Base-by-base conservation (phyloP, 1,140 invertebrate species). In the Nymphalis io region DNA sequence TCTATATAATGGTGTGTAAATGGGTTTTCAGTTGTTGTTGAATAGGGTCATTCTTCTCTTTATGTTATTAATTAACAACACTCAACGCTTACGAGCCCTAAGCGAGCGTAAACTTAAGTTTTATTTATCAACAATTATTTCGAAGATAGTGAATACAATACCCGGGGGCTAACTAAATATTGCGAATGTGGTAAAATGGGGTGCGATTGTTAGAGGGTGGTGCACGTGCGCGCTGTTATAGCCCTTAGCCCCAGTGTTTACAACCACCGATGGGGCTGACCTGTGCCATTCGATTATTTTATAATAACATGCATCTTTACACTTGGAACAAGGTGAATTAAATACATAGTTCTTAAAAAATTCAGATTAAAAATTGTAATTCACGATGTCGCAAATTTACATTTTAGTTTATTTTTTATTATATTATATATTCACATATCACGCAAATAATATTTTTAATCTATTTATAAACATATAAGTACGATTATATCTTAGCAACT, bases 71-170 rank as follows among this genome's bases (percentile, higher is more conserved):
- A 53, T 55, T 53, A 62, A 21, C 21, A 21, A 39, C 23, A 21
- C 33, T 68, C 18, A 40, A 64, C 16, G 42, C 53, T 64, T 63
- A 18, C 55, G 60, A 74, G 59, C 76, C 73, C 72, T 70, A 75
- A 76, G 72, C 70, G 71, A 66, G 69, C 72, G 72, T 75, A 76
- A 82, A 82, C 75, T 79, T 82, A 79, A 79, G 79, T 81, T 83
- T 82, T 88, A 90, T 90, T 88, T 87, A 84, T 85, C 79, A 70
- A 75, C 80, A 85, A 88, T 87, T 87, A 87, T 82, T 80, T 64
- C 60, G 75, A 78, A 82, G 78, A 82, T 78, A 76, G 75, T 71
- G 70, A 80, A 76, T 75, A 82, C 76, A 74, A 68, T 71, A 60
- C 74, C 68, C 62, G 51, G 70, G 82, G 83, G 76, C 77, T 81